A percentile compares a stretch with the other conserved stretches of the same genome.
Evolutionary conservation across 1,140 invertebrate species (phyloP).

Genomic region (Saxidomus purpurata): DNA sequence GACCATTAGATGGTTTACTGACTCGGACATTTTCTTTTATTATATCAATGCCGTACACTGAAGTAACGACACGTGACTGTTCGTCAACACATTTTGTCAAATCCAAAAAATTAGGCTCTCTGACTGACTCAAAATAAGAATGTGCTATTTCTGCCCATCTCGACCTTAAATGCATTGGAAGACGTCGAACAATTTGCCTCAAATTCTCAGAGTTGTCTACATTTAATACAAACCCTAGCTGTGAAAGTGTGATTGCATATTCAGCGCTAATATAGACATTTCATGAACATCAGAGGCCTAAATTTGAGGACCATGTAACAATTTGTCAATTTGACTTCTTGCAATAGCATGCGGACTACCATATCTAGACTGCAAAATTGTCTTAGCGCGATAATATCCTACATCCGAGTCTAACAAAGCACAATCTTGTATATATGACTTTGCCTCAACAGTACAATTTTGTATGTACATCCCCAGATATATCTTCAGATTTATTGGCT

Average conservation of each 20-base stretch:
- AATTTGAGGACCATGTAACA: not conserved
- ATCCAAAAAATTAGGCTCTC: not conserved
- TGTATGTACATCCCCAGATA: too few relatives aligned
- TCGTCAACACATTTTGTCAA: not conserved
- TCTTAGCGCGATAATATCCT: not conserved
- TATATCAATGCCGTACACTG: conserved; percentile 1
- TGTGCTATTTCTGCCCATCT: not conserved
- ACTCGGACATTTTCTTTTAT: not conserved
- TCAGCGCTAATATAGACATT: not conserved
- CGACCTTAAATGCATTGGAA: not conserved
- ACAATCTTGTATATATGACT: not conserved
- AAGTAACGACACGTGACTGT: not conserved
- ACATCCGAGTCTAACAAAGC: not conserved
- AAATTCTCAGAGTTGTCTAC: too few relatives aligned
- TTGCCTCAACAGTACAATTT: conserved; percentile 13
- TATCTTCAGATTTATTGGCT: too few relatives aligned
- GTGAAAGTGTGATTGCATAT: conserved; percentile 1
- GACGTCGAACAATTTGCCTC: not conserved
- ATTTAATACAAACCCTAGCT: not conserved
- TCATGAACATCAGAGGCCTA: not conserved
- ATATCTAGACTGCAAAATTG: not conserved
- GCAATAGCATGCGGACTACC: conserved; percentile 9
- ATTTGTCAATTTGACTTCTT: not conserved
- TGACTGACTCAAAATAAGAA: not conserved
- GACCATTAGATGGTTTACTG: not conserved